Evolutionary conservation across 2,113 vertebrate genomes (phyloP).

Genomic region (Carassius auratus): DNA sequence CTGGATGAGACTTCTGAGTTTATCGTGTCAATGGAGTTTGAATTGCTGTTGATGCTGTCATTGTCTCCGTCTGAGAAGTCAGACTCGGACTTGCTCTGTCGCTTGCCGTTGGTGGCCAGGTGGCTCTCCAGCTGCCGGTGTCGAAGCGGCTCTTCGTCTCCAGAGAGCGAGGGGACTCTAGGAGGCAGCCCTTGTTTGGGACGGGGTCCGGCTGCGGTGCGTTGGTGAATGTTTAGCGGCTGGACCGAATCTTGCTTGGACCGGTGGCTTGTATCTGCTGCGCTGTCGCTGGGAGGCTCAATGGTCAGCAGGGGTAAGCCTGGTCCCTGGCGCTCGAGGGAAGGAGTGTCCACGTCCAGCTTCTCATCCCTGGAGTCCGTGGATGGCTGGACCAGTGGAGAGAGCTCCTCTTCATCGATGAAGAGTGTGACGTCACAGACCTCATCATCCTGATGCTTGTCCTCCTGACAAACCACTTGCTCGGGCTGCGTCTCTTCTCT

Average conservation of each 20-base stretch:
- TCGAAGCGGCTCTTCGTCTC: conserved; percentile 87
- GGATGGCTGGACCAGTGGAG: conserved; percentile 82
- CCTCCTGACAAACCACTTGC: conserved; percentile 74
- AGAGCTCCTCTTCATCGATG: conserved; percentile 95
- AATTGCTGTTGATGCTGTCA: conserved; percentile 98
- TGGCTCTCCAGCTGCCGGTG: conserved; percentile 88
- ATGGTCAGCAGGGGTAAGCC: conserved; percentile 92
- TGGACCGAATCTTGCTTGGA: conserved; percentile 86
- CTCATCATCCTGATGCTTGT: conserved; percentile 79
- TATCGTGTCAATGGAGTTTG: conserved; percentile 97
- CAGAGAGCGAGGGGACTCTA: conserved; percentile 74
- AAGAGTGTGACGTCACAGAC: conserved; percentile 95
- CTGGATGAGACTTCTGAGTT: conserved; percentile 97
- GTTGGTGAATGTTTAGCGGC: conserved; percentile 82
- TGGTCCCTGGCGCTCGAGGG: conserved; percentile 87
- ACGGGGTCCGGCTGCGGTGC: conserved; percentile 81
- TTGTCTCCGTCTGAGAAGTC: conserved; percentile 98
- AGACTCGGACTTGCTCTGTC: conserved; percentile 94
- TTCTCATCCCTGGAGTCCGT: conserved; percentile 79
- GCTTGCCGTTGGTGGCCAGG: conserved; percentile 91
- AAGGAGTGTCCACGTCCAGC: conserved; percentile 87
- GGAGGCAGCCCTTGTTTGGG: conserved; percentile 86
- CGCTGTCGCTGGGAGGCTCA: conserved; percentile 94
- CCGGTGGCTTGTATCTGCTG: conserved; percentile 89
- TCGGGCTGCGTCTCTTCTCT: conserved; percentile 83